Evolutionary conservation across 1,140 invertebrate genomes (phyloP).

Genomic region (Drosophila seguyi): DNA sequence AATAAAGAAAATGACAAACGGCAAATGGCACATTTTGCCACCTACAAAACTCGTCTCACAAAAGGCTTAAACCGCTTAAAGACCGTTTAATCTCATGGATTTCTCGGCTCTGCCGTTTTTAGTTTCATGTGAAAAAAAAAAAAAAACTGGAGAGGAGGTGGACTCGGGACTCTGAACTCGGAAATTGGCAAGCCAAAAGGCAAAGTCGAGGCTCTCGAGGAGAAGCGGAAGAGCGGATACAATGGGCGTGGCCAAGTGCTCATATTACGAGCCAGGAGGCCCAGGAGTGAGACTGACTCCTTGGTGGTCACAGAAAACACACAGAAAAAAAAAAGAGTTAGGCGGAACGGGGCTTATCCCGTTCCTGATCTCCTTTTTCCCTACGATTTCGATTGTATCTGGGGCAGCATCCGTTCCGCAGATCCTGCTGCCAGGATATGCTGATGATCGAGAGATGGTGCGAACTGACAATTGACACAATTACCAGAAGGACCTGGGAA

Average conservation of each 20-base stretch:
- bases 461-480: slow-evolving; percentile 80
- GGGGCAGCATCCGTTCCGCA: slow-evolving; percentile 21
- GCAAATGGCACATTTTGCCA: slow-evolving; percentile 65
- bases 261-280: slow-evolving; percentile 74
- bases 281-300: slow-evolving; percentile 63
- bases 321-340: slow-evolving; percentile 71
- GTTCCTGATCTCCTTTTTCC: slow-evolving; percentile 20
- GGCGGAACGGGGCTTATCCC: slow-evolving; percentile 45
- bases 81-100: slow-evolving; percentile 74
- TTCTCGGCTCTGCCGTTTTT: slow-evolving; percentile 51
- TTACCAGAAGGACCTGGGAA: slow-evolving; percentile 49
- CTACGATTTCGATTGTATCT: slow-evolving; percentile 37
- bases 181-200: slow-evolving; percentile 35
- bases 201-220: slow-evolving; percentile 16
- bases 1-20: slow-evolving; percentile 15
- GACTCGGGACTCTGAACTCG: neutral
- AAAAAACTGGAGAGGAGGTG: slow-evolving; percentile 24
- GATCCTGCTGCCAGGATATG: slow-evolving; percentile 14
- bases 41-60: slow-evolving; percentile 70
- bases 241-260: slow-evolving; percentile 68
- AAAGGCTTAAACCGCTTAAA: slow-evolving; percentile 80
- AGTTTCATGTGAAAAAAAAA: slow-evolving; percentile 77
- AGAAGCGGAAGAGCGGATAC: slow-evolving; percentile 46
- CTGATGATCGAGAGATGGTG: slow-evolving; percentile 49
- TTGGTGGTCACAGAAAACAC: neutral